Evolutionary conservation across 1,140 invertebrate genomes (phyloP), one percentile per base, ranked within the genome.

Genomic region (Platorchestia sp.): DNA sequence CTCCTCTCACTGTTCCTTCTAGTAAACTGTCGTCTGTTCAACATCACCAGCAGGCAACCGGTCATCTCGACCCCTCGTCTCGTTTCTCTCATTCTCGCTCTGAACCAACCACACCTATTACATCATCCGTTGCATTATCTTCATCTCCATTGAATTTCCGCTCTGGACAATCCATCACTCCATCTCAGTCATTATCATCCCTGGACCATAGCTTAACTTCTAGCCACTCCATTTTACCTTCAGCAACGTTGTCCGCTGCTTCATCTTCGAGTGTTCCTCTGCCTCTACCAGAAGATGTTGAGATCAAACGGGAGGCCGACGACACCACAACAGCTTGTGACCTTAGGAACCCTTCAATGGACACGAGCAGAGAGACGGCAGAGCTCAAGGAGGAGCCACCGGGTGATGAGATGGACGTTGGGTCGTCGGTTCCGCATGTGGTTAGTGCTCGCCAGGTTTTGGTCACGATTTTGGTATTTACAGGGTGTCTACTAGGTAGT

Each of bases 331-430:
- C 91, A 42, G n/a, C 87, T 5, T 90, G 87, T 36, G 91, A 93
- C 45, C 45, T 93, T 44, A 93, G 45, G 40, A 89, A 89, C 43
- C 36, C 91, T n/a, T 44, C 91, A 5, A 19, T 93, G 6, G 91
- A 93, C 10, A 44, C 43, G 0, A 93, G 45, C 91, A 93, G 45
- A 14, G 91, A 45, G 45, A 44, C 45, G 6, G 91, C 91, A 3
- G 91, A 93, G 91, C 91, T 93, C 5, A 93, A 93, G 45, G 91
- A 93, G 40, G 91, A 93, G 45, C 91, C 91, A 16, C 91, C 91
- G 6, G 91, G 91, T 7, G 91, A 93, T 41, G 91, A 93, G 3
- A 93, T 93, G 91, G 91, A 93, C 45, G 91, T 47, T 0, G 45
- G 91, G 40, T 44, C 43, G 40, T 44, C 91, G 19, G 36, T 47